Percentiles rank a stretch among this genome's conserved stretches.
These are phyloP conservation scores for Heliothis subflexa DNA, from an alignment of 1,140 invertebrate genomes.

Conservation along the genomic window DNA sequence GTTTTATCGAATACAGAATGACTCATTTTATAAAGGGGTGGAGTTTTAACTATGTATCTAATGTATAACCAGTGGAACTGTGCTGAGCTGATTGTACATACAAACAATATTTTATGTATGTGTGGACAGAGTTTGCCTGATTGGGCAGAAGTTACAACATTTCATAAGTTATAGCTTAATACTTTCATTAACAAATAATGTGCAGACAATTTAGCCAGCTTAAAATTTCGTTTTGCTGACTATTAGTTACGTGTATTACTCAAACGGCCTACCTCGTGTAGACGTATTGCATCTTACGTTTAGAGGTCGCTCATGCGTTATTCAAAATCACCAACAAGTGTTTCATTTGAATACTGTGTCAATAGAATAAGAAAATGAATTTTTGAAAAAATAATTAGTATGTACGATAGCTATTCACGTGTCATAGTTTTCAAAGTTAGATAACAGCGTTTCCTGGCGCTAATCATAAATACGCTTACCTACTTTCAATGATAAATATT, in stretches of 20 bases:
- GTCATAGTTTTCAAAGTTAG: background rate
- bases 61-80: no score
- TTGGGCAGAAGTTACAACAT: no score
- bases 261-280: background rate
- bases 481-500: background rate
- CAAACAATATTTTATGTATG: no score
- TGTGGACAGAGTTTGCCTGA: no score
- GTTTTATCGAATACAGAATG: no score
- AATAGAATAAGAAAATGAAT: conserved; percentile 8
- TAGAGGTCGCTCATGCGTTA: conserved; percentile 39
- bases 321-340: conserved; percentile 26
- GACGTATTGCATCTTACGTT: conserved; percentile 4
- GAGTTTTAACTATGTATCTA: no score
- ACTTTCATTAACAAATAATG: background rate
- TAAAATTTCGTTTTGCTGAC: background rate
- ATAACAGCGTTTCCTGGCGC: no score
- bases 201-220: background rate
- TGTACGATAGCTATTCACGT: background rate
- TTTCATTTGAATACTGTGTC: conserved; percentile 41
- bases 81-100: no score
- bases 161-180: no score
- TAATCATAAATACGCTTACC: no score
- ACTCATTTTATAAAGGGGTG: no score
- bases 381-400: background rate
- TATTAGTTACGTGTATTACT: conserved; percentile 3